Evolutionary conservation across 2,113 vertebrate species (phyloP).

Genomic region (Peromyscus leucopus): DNA sequence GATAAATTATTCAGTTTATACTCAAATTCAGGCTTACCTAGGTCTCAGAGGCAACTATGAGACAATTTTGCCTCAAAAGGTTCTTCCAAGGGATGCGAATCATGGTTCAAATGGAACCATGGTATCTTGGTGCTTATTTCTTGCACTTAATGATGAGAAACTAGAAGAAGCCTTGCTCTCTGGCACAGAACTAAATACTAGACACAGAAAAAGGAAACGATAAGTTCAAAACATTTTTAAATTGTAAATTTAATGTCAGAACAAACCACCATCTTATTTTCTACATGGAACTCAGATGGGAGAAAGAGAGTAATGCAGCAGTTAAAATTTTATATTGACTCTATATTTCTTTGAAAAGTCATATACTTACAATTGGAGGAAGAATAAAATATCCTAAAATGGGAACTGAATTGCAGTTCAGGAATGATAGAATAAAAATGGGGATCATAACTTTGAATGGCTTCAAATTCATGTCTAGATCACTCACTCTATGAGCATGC

Average conservation of each 20-base stretch:
- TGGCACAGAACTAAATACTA: neutral
- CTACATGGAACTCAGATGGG: neutral
- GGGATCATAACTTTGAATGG: conserved; percentile 5
- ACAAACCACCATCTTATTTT: neutral
- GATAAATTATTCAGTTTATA: neutral
- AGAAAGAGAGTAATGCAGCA: neutral
- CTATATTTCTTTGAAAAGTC: neutral
- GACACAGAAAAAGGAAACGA: neutral
- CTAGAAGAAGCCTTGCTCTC: neutral
- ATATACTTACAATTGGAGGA: neutral
- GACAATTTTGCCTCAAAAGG: neutral
- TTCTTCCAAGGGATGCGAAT: neutral
- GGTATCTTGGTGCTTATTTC: neutral
- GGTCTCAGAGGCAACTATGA: neutral
- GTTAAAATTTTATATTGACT: neutral
- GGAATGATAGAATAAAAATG: neutral
- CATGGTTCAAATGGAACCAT: neutral
- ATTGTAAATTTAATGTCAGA: conserved; percentile 32
- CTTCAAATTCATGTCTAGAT: neutral
- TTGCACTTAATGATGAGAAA: neutral
- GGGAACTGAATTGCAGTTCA: neutral
- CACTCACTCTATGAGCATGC: neutral
- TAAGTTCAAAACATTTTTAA: neutral
- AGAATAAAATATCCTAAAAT: neutral
- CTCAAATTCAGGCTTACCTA: neutral